A percentile compares a stretch with the other conserved stretches of the same genome.
Conservation (phyloP, 2,797 vertebrate species). For the Pseudochromis fuscus region DNA sequence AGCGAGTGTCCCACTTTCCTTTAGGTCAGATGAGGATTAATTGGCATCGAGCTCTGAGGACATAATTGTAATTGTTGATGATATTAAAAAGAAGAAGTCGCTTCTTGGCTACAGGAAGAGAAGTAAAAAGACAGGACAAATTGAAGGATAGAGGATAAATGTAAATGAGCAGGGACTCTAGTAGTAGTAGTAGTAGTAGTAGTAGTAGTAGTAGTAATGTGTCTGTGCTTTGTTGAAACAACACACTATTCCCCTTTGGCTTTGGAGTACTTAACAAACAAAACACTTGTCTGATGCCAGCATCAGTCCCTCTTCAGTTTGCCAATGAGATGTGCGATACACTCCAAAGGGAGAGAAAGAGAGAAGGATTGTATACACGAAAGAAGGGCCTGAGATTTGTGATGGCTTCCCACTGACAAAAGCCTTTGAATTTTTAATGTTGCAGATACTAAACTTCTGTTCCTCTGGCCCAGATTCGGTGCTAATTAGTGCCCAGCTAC, state of each 20-base stretch:
- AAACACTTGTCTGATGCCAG: conserved; percentile 56
- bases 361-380: conserved; percentile 9
- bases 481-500: conserved; percentile 79
- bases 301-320: conserved; percentile 27
- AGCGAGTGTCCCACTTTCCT: conserved; percentile 62
- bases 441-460: conserved; percentile 76
- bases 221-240: conserved; percentile 42
- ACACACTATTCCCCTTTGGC: conserved; percentile 48
- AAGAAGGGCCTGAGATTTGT: conserved; percentile 48
- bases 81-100: conserved; percentile 25
- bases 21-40: conserved; percentile 65
- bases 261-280: conserved; percentile 61
- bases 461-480: conserved; percentile 79
- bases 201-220: neutral
- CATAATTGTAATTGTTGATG: conserved; percentile 50
- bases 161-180: neutral
- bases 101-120: conserved; percentile 2
- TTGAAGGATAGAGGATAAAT: neutral
- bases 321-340: conserved; percentile 37
- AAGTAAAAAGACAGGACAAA: conserved; percentile 6
- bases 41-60: conserved; percentile 47
- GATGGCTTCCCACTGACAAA: conserved; percentile 67
- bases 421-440: conserved; percentile 79
- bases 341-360: conserved; percentile 24
- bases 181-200: conserved; percentile 1